Base-by-base conservation (phyloP, 2,888 invertebrate species). In the Formica aserva region DNA sequence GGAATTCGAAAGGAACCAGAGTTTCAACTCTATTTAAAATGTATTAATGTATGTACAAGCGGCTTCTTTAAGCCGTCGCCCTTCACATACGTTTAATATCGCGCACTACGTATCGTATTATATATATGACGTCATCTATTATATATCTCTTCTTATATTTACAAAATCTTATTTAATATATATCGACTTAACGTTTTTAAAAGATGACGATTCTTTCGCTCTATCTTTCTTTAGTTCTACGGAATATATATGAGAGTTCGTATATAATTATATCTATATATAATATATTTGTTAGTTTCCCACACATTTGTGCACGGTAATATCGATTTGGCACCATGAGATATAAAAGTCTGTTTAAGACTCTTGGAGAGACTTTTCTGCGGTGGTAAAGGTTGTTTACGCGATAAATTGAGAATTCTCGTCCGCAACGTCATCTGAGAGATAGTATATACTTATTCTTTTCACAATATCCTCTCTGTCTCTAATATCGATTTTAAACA, bases 301-400 rank as follows among this genome's bases (percentile, higher is more conserved):
- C 18, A 35, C 35, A 35, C 35, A 48, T 26, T 55, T 38, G 55
- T 29, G 45, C n/a, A n/a, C 52, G 52, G 35, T 77, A 66, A 77
- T 55, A 77, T 77, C 38, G 26, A 77, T 55, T 86, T 85, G 89
- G 74, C 80, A 85, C 71, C 71, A 67, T 82, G 82, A 86, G 82
- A 86, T 88, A 88, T 88, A 88, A 88, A 88, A 88, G 26, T 82
- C 69, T 84, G 82, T 78, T 88, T 88, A 80, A 84, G 88, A 84
- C 66, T 66, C 35, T 35, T 35, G 35, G 35, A 35, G 55, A 66
- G 38, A 66, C 4, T 41, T 13, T 26, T 74, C 8, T 11, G 26
- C 38, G 32, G 3, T 66, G 8, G n/a, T 15, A 29, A 55, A 66
- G 18, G 26, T 38, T 26, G 22, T 65, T 75, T 41, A 41, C 15